phyloP scores from a whole-genome alignment of 2,113 vertebrate species.

The Bos javanicus region DNA sequence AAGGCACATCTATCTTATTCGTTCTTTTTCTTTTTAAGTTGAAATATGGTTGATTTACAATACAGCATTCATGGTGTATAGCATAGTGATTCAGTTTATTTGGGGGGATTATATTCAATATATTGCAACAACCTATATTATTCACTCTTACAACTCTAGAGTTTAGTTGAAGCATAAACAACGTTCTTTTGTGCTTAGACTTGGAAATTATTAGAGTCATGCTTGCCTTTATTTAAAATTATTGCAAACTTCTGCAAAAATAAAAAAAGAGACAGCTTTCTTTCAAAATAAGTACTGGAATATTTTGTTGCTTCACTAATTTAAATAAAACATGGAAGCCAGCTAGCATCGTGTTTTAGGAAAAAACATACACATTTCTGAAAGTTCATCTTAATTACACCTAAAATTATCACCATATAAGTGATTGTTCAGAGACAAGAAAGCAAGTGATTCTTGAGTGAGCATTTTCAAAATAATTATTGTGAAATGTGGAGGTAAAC shows the following conservation, averaged over 20 bases:
- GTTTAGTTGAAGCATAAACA: background rate
- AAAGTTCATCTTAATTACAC: background rate
- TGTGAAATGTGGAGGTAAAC: background rate
- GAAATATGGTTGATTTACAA: background rate
- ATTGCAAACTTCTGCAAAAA: background rate
- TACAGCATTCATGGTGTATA: background rate
- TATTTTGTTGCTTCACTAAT: background rate
- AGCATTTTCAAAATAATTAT: background rate
- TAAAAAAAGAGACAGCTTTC: background rate
- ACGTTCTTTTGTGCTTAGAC: background rate
- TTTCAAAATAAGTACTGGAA: background rate
- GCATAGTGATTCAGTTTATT: background rate
- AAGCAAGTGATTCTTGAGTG: background rate
- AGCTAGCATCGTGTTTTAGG: background rate
- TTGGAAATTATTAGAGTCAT: background rate
- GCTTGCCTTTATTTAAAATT: background rate
- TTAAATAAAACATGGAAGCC: background rate
- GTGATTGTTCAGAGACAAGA: background rate
- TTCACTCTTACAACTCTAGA: background rate
- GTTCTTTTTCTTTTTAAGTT: background rate
- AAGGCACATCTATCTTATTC: background rate
- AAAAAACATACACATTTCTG: background rate
- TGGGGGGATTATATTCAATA: background rate
- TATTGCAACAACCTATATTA: background rate
- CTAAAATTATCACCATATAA: background rate